These are phyloP conservation scores for Schizothorax lantsangensis DNA, from an alignment of 2,797 vertebrate species.

Conservation along the genomic window DNA sequence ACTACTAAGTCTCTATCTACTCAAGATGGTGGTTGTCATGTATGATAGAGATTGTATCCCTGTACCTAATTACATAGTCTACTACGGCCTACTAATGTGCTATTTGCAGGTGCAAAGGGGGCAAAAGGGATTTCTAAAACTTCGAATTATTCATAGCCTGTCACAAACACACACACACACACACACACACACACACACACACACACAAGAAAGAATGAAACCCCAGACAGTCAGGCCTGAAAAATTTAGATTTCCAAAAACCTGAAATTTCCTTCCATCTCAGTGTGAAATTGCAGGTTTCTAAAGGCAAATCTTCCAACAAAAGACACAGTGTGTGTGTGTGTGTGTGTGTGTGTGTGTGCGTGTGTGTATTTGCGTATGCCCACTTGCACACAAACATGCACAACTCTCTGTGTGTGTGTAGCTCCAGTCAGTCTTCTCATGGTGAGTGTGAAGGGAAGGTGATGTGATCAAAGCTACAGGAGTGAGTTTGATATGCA, in stretches of 20 bases:
- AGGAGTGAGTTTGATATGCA: constrained; percentile 64
- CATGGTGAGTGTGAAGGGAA: constrained; percentile 44
- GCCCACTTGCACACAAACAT: constrained; percentile 28
- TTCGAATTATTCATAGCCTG: background rate
- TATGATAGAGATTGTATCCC: background rate
- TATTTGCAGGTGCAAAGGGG: background rate
- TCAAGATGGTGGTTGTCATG: background rate
- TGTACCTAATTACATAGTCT: background rate
- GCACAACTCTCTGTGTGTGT: constrained; percentile 14
- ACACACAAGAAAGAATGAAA: background rate
- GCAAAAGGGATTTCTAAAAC: background rate
- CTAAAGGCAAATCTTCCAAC: constrained; percentile 24
- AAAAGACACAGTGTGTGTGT: constrained; percentile 26
- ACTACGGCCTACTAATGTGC: background rate
- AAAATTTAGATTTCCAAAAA: background rate
- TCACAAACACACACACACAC: too few relatives aligned
- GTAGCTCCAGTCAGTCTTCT: constrained; percentile 39
- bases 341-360: background rate
- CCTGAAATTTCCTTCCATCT: constrained; percentile 15
- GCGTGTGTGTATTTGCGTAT: constrained; percentile 4
- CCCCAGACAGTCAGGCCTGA: background rate
- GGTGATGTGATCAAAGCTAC: constrained; percentile 65
- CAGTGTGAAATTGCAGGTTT: constrained; percentile 19
- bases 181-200: too few relatives aligned
- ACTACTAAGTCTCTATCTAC: background rate